A percentile compares a stretch with the other conserved stretches of the same genome.
Evolutionary conservation across 2,113 vertebrate genomes (phyloP).

Genomic region (Saccopteryx bilineata): DNA sequence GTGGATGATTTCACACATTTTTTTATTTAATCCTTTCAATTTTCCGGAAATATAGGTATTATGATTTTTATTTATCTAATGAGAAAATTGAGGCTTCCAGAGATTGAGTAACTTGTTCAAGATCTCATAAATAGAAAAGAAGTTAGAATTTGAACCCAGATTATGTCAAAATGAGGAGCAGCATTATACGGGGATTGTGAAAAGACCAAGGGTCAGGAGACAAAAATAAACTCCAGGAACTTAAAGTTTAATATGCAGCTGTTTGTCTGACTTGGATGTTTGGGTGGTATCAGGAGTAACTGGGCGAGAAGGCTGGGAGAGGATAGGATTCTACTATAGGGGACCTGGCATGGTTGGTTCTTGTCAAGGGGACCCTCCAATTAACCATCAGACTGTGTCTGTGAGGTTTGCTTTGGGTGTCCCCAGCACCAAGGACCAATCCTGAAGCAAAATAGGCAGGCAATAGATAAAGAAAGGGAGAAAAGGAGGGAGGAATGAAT

Average conservation of each 20-base stretch:
- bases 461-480: neutral
- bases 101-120: neutral
- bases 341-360: neutral
- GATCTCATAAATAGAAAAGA: neutral
- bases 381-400: neutral
- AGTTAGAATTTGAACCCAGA: constrained; percentile 12
- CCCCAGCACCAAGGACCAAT: neutral
- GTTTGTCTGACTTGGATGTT: neutral
- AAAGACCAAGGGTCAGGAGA: neutral
- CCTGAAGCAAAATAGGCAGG: neutral
- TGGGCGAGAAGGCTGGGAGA: neutral
- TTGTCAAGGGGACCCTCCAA: neutral
- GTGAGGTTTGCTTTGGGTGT: neutral
- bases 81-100: neutral
- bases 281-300: neutral
- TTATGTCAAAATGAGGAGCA: neutral
- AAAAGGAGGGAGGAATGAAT: neutral
- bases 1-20: neutral
- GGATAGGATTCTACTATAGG: neutral
- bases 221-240: neutral
- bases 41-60: neutral
- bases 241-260: neutral
- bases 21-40: constrained; percentile 49
- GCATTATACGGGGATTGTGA: neutral
- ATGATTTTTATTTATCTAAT: constrained; percentile 49